Evolutionary conservation across 1,140 invertebrate species (phyloP), one percentile per base, ranked within the genome.

Genomic region (Radopholus similis): DNA sequence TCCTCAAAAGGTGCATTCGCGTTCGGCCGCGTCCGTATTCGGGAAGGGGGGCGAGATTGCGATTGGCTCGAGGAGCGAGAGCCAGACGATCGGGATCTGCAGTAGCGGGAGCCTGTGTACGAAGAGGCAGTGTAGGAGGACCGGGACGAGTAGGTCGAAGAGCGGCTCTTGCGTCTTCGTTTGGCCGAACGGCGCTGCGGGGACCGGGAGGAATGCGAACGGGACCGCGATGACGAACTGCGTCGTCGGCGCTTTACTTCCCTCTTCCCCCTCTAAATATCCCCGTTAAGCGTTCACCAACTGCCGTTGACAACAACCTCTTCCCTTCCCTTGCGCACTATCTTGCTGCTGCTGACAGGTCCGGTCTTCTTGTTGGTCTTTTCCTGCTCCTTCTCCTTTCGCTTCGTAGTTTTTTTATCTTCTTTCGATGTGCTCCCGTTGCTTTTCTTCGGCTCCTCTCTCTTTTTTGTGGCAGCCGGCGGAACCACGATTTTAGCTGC

Each of bases 401-500:
- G 6, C 0, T 64, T 63, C 54, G 34, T 35, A 51, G 23, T 38
- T n/a, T 64, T 59, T 21, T 21, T n/a, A 21, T n/a, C 15, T 1
- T 15, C 56, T 38, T 15, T 58, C 6, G 18, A n/a, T n/a, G 23
- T 38, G 9, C 28, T 58, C 23, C 56, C 23, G 9, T 0, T 4
- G 28, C 26, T 30, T 2, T 15, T 30, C 11, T 68, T 68, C 28
- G 13, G 15, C 51, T 18, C 34, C 30, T 68, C 55, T 55, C 28
- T 35, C 55, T 34, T 35, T 64, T 51, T 70, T 72, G 6, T 38
- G 60, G 37, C 18, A n/a, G 62, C 28, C 26, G 70, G 44, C 11
- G 44, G 55, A 11, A 59, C 56, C 35, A 44, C 40, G 54, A 66
- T 58, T 42, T 70, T 70, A 15, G 66, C 58, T 4, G 54, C 70